phyloP scores from a whole-genome alignment of 1,140 invertebrate genomes.

The Drosophila bipectinata region DNA sequence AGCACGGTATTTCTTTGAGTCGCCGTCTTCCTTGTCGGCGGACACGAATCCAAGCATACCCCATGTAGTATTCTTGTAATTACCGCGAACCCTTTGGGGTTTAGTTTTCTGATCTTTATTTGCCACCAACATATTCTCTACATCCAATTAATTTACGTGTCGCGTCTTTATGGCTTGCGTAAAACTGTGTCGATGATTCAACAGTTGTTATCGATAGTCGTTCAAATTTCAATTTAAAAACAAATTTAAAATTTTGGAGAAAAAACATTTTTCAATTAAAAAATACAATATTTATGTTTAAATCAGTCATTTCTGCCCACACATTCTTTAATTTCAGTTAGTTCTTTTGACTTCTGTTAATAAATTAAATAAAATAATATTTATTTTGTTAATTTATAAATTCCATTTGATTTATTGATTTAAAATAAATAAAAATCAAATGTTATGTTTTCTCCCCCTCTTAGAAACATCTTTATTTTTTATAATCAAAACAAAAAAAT shows the following conservation, averaged over 20 bases:
- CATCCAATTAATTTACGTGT: constrained; percentile 18
- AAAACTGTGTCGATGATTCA: not conserved
- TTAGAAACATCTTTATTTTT: not conserved
- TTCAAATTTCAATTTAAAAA: constrained; percentile 2
- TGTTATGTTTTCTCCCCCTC: too few species aligned
- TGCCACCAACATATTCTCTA: constrained; percentile 8
- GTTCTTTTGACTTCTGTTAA: too few species aligned
- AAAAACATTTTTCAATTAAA: too few species aligned
- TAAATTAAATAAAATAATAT: too few species aligned
- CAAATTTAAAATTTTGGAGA: not conserved
- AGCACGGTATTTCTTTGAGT: constrained; percentile 32
- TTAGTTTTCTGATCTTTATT: constrained; percentile 13
- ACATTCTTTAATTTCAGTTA: too few species aligned
- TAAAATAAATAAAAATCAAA: too few species aligned
- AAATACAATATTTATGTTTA: too few species aligned
- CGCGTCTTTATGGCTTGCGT: not conserved
- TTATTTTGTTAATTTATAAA: too few species aligned
- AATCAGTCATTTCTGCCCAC: too few species aligned
- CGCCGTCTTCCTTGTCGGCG: constrained; percentile 11
- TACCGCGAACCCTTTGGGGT: constrained; percentile 8
- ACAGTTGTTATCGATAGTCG: constrained; percentile 4
- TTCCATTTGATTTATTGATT: too few species aligned
- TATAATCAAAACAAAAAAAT: not conserved
- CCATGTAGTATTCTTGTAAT: constrained; percentile 30
- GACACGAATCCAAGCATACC: constrained; percentile 27